Evolutionary conservation across 2,113 vertebrate species (phyloP).

Genomic region (Lophochroa leadbeateri): DNA sequence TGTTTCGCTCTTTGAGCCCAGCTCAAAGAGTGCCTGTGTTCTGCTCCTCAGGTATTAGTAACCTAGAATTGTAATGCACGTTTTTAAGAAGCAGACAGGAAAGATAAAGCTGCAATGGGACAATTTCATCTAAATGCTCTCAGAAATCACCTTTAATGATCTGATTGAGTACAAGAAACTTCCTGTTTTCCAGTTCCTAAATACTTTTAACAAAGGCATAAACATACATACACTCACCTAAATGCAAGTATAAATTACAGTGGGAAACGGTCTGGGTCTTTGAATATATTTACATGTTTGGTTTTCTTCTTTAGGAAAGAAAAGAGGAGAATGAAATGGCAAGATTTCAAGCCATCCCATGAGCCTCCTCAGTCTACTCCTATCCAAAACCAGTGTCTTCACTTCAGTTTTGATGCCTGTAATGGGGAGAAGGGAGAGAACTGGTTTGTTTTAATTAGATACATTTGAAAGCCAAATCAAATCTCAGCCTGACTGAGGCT

Average conservation of each 20-base stretch:
- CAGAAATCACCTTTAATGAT: slow-evolving; percentile 27
- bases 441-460: neutral
- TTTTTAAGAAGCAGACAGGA: slow-evolving; percentile 40
- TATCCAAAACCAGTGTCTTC: neutral
- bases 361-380: neutral
- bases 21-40: neutral
- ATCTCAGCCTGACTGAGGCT: neutral
- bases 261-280: neutral
- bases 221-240: neutral
- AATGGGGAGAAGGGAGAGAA: neutral
- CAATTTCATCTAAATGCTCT: slow-evolving; percentile 56
- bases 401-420: neutral
- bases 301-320: neutral
- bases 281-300: neutral
- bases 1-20: slow-evolving; percentile 6
- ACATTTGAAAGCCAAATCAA: neutral
- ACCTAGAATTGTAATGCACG: neutral
- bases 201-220: neutral
- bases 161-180: slow-evolving; percentile 1
- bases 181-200: neutral
- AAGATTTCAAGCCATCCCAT: neutral
- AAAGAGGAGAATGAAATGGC: neutral
- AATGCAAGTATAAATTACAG: neutral
- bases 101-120: slow-evolving; percentile 40
- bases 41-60: slow-evolving; percentile 30